Conservation (phyloP, 2,888 invertebrate genomes). For the Physocephala rufipes region DNA sequence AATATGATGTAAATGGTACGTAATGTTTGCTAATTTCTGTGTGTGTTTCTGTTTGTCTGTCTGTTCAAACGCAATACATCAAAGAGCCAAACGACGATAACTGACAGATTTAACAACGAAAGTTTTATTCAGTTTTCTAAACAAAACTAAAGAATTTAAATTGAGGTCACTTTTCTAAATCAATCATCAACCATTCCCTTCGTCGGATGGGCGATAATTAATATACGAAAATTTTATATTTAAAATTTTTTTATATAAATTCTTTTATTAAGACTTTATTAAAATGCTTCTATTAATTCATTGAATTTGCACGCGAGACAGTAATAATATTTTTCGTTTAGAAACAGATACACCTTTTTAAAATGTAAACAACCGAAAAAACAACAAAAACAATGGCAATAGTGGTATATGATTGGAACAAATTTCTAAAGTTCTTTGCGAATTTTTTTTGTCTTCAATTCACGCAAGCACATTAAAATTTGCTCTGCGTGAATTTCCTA, state of each 20-base stretch:
- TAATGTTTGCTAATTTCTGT: no score
- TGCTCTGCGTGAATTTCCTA: neutral
- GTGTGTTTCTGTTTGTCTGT: neutral
- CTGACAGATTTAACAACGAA: no score
- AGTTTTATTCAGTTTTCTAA: no score
- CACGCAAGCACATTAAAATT: neutral
- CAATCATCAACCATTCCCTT: neutral
- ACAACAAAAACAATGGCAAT: neutral
- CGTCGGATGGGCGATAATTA: no score
- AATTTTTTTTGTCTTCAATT: conserved; percentile 7
- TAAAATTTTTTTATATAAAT: neutral
- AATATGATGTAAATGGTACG: no score
- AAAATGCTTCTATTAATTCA: conserved; percentile 12
- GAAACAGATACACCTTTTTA: neutral
- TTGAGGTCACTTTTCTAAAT: no score
- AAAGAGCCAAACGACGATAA: no score
- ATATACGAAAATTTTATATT: no score
- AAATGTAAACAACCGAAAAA: no score
- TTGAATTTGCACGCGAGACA: conserved; percentile 32
- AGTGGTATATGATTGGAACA: no score
- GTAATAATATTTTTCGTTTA: conserved; percentile 23
- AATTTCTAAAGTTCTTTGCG: conserved; percentile 7
- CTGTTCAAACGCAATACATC: no score
- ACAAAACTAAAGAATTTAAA: no score
- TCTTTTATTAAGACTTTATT: conserved; percentile 13